These are phyloP conservation scores for Phortica okadai DNA, from an alignment of 2,888 invertebrate genomes.

Conservation along the genomic window DNA sequence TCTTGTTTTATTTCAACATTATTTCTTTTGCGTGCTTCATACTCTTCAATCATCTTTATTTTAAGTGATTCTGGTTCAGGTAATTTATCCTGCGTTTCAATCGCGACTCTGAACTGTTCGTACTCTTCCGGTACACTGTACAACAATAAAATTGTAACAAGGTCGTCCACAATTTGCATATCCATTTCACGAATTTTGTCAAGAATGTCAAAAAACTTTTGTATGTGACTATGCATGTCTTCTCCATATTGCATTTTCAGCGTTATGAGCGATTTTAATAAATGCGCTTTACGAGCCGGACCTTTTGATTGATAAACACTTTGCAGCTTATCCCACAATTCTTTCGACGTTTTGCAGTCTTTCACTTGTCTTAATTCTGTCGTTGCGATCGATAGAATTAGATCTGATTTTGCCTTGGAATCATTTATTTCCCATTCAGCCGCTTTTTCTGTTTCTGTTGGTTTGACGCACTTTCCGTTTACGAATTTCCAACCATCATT, in stretches of 20 bases:
- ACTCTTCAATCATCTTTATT: too few relatives aligned
- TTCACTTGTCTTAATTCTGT: background rate
- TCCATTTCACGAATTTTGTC: background rate
- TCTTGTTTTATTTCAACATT: too few relatives aligned
- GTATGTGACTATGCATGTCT: constrained; percentile 9
- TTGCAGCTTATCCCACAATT: too few relatives aligned
- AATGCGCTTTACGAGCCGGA: constrained; percentile 14
- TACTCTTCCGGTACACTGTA: too few relatives aligned
- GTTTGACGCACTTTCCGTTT: background rate
- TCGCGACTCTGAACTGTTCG: background rate
- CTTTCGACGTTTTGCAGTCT: too few relatives aligned
- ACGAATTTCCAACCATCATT: background rate
- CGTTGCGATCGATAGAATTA: background rate
- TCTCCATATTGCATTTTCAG: constrained; percentile 1
- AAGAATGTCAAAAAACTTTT: too few relatives aligned
- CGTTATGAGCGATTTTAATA: constrained; percentile 15
- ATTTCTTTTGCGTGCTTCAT: too few relatives aligned
- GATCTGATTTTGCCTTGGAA: background rate
- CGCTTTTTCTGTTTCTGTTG: background rate
- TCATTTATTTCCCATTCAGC: background rate
- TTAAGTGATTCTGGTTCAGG: constrained; percentile 19
- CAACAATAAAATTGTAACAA: background rate
- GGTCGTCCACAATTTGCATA: background rate
- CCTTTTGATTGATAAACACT: background rate
- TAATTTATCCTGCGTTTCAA: constrained; percentile 11